Evolutionary conservation across 1,140 invertebrate genomes (phyloP), one percentile per base, ranked within the genome.

Genomic region (Drosophila paulistorum): DNA sequence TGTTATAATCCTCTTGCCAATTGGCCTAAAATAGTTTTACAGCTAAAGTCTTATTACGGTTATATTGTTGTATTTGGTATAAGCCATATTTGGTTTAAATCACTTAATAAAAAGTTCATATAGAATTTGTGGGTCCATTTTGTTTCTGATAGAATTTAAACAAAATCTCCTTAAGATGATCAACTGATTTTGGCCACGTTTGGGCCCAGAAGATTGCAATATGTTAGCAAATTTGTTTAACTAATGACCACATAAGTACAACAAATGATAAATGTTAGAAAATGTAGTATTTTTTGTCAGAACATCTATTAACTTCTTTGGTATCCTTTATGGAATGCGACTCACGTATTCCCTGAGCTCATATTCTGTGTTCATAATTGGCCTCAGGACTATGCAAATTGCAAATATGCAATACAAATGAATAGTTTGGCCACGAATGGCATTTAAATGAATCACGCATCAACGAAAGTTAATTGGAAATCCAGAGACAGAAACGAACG

Each of bases 401-500:
- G 83, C 65, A 75, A 87, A 74, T 86, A 72, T 82, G 79, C 79
- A 77, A 77, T 76, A 74, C 79, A 82, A 86, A 87, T 76, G 39
- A 45, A 23, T 39, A 77, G 41, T 64, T 55, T 64, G 39, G 62
- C 48, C 74, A 45, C 71, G 68, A 72, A 77, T 73, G 72, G 60
- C 79, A 77, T 71, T 74, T 62, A 74, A 89, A 80, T 74, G 77
- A 83, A 80, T 72, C 77, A 89, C 77, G 77, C 80, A 83, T 89
- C 83, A 89, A 89, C 74, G 81, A 83, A 89, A 89, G 74, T 89
- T 89, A 89, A 89, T 89, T 89, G 84, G 84, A 72, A 83, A 75
- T 58, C 74, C 59, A 81, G 68, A 67, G 65, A 68, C 33, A 9
- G 54, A 42, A 60, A 65, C 17, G 20, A 48, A 51, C 65, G 20